Evolutionary conservation across 2,797 vertebrate genomes (phyloP), one percentile per base, ranked within the genome.

Genomic region (Octomys mimax): DNA sequence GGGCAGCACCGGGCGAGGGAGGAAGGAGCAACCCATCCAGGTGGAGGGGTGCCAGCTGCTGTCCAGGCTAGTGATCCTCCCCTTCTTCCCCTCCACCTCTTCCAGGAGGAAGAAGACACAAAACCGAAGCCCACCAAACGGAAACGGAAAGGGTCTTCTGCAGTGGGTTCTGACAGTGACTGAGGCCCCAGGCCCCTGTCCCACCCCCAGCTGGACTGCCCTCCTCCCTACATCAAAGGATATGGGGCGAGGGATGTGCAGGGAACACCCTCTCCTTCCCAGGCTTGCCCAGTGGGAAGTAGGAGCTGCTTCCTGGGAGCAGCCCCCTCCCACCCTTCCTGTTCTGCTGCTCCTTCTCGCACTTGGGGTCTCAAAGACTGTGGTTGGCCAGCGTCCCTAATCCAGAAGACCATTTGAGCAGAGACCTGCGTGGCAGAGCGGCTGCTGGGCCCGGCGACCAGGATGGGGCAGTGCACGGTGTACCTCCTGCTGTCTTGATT

Each of bases 111-210:
- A 39, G 99, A 99, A 92, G 99, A 99, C 97, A 99, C 99, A 2
- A 99, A 99, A 92, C 99, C 99, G 70, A 99, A 99, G 98, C 99
- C 99, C 3, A 98, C 99, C 14, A 99, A 99, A 96, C 98, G 99
- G 98, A 99, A 99, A 98, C 98, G 99, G 98, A 99, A 99, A 98
- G 99, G 99, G 16, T 99, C 99, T 0, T 99, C 99, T 0, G 99
- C 99, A 0, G 99, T 99, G 46, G 99, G 99, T 87, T 99, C 99
- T 0, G 99, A 99, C 99, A 99, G 99, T 95, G 99, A 99, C 99
- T 99, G 98, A 99, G 99, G 98, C 89, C 52, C 73, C 10, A 0
- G 4, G 54, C 18, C 21, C 75, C 93, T 7, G 0, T 9, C 80
- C 86, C 9, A 11, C 54, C 81, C 94, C 71, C 49, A 12, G 64